A percentile compares a stretch with the other conserved stretches of the same genome.
Conservation (phyloP, 2,888 invertebrate species). For the Diadegma fenestrale region DNA sequence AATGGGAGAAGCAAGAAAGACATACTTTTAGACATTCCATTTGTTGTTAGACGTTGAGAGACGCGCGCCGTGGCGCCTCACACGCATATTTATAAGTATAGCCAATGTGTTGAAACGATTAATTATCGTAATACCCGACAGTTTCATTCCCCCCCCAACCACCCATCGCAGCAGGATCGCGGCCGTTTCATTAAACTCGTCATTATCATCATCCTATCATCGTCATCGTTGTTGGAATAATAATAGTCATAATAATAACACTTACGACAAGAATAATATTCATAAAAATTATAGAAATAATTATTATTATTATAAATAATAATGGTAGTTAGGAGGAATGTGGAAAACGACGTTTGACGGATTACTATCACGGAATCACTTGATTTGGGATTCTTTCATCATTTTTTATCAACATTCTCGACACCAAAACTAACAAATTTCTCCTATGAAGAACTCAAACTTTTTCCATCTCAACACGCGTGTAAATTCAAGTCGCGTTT, state of each 20-base stretch:
- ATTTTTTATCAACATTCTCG: no score
- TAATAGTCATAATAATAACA: conserved; percentile 50
- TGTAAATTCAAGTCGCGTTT: no score
- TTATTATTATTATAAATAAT: conserved; percentile 30
- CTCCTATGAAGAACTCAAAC: no score
- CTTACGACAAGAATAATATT: neutral
- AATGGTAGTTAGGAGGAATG: conserved; percentile 26
- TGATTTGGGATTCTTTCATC: no score
- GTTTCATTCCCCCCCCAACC: conserved; percentile 38
- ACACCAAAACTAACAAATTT: no score
- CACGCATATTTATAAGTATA: conserved; percentile 16
- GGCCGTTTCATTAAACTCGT: conserved; percentile 40
- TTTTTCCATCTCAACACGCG: no score
- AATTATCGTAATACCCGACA: conserved; percentile 59
- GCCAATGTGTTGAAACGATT: conserved; percentile 47
- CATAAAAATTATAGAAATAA: neutral
- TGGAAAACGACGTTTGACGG: conserved; percentile 2
- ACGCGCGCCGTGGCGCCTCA: conserved; percentile 38
- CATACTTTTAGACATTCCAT: conserved; percentile 67
- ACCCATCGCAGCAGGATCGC: conserved; percentile 51
- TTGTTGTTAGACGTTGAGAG: conserved; percentile 61
- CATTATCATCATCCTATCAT: conserved; percentile 63
- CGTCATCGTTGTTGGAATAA: conserved; percentile 69
- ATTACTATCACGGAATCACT: no score
- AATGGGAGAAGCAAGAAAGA: conserved; percentile 10